Percentiles rank a stretch among this genome's conserved stretches.
Evolutionary conservation across 1,140 invertebrate species (phyloP).

Genomic region (Varroa destructor): DNA sequence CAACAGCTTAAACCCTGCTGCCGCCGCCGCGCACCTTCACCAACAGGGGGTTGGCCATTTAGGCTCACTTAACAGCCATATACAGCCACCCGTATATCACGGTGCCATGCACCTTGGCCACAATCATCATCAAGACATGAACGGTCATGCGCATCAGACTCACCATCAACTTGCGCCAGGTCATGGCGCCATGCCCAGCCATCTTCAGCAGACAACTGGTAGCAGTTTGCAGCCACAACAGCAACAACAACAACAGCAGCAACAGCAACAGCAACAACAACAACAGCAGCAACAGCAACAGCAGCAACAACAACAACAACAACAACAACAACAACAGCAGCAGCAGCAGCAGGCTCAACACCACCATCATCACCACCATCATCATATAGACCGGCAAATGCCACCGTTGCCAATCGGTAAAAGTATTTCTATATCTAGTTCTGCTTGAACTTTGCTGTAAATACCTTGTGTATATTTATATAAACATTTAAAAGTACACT

Average conservation of each 20-base stretch:
- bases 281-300: not conserved
- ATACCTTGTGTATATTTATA: too few relatives aligned
- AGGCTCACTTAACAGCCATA: too few relatives aligned
- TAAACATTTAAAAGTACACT: too few relatives aligned
- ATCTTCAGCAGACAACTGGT: not conserved
- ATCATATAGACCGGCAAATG: constrained; percentile 18
- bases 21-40: too few relatives aligned
- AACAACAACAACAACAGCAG: not conserved
- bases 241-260: constrained; percentile 1
- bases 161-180: too few relatives aligned
- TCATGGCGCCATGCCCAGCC: not conserved
- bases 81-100: too few relatives aligned
- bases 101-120: too few relatives aligned
- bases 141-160: too few relatives aligned
- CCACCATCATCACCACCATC: not conserved
- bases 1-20: not conserved
- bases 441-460: too few relatives aligned
- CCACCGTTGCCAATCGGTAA: constrained; percentile 10
- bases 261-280: not conserved
- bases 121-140: too few relatives aligned
- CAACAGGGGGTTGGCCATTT: too few relatives aligned
- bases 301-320: not conserved
- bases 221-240: not conserved
- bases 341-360: not conserved
- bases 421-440: too few relatives aligned